Conservation (phyloP, 64 coral and sea anemone species). For the Hydrozoanthus tunicans region DNA sequence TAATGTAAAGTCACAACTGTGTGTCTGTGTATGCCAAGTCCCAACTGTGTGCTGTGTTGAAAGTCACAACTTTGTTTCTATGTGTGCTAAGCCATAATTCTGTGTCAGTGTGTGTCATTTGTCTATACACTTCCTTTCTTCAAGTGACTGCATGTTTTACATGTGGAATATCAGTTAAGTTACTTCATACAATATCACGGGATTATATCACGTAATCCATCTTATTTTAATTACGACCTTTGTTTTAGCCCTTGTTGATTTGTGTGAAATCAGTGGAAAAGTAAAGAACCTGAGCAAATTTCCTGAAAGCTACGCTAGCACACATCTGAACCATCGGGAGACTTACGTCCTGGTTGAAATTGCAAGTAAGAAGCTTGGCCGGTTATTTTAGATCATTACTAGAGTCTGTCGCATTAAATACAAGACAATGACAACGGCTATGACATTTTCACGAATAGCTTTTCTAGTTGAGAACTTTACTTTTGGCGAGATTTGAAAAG, state of each 20-base stretch:
- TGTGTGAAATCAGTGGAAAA: conserved; percentile 39
- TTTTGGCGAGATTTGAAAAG: too few species aligned
- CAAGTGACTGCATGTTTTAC: too few species aligned
- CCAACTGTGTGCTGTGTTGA: too few species aligned
- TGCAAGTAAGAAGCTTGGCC: background rate
- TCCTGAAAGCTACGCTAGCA: conserved; percentile 17
- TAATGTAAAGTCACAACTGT: background rate
- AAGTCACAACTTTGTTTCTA: background rate
- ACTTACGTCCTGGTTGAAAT: conserved; percentile 28
- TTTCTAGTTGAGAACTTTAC: too few species aligned
- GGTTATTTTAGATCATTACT: too few species aligned
- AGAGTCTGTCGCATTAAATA: background rate
- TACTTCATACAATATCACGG: too few species aligned
- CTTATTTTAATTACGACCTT: too few species aligned
- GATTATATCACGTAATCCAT: too few species aligned
- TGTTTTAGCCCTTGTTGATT: conserved; percentile 30
- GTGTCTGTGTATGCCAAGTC: background rate
- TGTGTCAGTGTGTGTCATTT: background rate
- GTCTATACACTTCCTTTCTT: too few species aligned
- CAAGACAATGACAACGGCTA: background rate
- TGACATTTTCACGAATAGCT: background rate
- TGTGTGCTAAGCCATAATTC: background rate
- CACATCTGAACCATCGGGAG: conserved; percentile 24
- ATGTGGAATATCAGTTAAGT: too few species aligned
- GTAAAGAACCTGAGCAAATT: conserved; percentile 30